Conservation (phyloP, 2,888 invertebrate species). For the Alloscopus bannaensis region DNA sequence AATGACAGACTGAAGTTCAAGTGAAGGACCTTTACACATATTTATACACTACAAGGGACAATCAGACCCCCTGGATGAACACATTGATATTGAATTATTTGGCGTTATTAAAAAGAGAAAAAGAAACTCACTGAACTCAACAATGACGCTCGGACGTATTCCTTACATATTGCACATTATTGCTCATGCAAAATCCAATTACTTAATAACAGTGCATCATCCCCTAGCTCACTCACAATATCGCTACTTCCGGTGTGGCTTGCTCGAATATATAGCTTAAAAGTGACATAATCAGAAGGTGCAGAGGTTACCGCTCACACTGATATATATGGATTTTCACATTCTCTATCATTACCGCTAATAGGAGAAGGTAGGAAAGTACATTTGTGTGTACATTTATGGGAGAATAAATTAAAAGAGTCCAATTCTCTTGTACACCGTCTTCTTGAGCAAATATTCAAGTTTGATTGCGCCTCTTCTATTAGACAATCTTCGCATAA, state of each 20-base stretch:
- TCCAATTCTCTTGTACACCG: no score
- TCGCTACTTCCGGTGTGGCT: constrained; percentile 29
- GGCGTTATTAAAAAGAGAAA: background rate
- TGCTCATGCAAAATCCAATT: background rate
- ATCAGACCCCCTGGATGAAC: background rate
- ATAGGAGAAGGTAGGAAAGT: background rate
- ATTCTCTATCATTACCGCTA: background rate
- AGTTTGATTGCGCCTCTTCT: no score
- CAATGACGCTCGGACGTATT: no score
- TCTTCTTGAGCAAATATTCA: no score
- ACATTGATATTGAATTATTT: constrained; percentile 41
- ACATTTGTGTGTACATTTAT: no score
- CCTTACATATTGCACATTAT: constrained; percentile 16
- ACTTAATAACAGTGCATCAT: constrained; percentile 10
- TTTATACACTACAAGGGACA: constrained; percentile 24
- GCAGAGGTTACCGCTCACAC: background rate
- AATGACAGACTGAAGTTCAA: constrained; percentile 49
- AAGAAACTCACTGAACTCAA: constrained; percentile 7
- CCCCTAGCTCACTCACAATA: background rate
- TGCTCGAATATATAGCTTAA: background rate
- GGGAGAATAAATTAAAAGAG: no score
- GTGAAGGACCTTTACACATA: constrained; percentile 44
- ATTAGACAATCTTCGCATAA: no score
- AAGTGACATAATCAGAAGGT: background rate
- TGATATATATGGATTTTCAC: background rate